Conservation (phyloP, 2,113 vertebrate species). For the Paramisgurnus dabryanus region DNA sequence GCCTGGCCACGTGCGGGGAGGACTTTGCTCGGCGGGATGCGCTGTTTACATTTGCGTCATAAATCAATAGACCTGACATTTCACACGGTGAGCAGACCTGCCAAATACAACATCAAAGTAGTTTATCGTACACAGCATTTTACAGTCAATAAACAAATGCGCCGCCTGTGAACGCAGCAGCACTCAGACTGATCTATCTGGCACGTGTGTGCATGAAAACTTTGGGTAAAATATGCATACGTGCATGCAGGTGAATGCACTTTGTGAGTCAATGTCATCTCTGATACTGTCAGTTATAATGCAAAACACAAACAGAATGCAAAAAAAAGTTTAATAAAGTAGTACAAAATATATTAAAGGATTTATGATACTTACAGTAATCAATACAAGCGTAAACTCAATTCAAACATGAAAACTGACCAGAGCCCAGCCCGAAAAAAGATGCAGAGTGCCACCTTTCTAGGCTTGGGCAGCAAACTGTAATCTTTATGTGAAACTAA, state of each 20-base stretch:
- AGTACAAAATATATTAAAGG: no score
- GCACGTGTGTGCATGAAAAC: not conserved
- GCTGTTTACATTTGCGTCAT: conserved; percentile 27
- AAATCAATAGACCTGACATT: conserved; percentile 47
- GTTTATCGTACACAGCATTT: conserved; percentile 29
- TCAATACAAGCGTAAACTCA: no score
- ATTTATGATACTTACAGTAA: no score
- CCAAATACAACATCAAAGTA: conserved; percentile 37
- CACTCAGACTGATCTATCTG: not conserved
- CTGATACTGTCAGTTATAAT: no score
- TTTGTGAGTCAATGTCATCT: no score
- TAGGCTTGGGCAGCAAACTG: no score
- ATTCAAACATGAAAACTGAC: no score
- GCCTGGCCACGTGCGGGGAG: conserved; percentile 12
- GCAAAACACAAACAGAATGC: no score
- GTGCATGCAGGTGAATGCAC: not conserved
- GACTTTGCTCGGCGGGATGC: conserved; percentile 30
- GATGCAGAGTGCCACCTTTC: no score
- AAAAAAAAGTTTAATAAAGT: no score
- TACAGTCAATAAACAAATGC: conserved; percentile 26
- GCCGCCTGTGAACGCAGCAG: conserved; percentile 1
- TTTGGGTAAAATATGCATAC: not conserved
- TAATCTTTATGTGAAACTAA: no score
- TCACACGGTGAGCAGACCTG: conserved; percentile 30
- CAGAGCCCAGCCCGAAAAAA: no score